Percentiles rank a stretch among this genome's conserved stretches.
phyloP scores from a whole-genome alignment of 2,888 invertebrate species.

The Spisula subtruncata region DNA sequence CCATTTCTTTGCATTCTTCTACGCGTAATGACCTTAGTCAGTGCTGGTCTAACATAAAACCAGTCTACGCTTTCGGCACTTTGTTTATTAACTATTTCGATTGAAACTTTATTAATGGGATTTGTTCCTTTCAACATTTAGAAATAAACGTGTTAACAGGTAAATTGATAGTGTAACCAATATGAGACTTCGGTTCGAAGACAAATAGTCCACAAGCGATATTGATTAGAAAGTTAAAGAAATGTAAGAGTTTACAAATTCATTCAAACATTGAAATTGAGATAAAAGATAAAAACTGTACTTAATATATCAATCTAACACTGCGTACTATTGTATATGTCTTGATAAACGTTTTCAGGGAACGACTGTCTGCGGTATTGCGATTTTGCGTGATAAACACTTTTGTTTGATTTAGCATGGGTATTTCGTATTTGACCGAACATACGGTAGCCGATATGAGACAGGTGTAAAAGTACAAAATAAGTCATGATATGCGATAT shows the following conservation, averaged over 20 bases:
- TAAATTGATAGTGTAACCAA: conserved; percentile 11
- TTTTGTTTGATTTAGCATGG: neutral
- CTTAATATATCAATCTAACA: conserved; percentile 12
- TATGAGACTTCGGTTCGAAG: neutral
- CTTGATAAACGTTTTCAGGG: neutral
- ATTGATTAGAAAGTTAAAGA: conserved; percentile 13
- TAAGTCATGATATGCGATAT: too few relatives aligned
- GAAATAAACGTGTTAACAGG: neutral
- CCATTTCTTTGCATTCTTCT: too few relatives aligned
- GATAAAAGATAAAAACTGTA: conserved; percentile 18
- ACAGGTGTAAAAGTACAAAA: too few relatives aligned
- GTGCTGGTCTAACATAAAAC: too few relatives aligned
- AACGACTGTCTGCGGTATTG: conserved; percentile 1
- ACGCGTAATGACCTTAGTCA: too few relatives aligned
- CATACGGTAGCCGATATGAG: too few relatives aligned
- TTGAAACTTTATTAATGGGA: conserved; percentile 3
- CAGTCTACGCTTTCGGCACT: neutral
- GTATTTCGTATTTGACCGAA: neutral
- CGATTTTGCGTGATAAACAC: neutral
- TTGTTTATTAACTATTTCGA: neutral
- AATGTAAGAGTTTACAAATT: conserved; percentile 12
- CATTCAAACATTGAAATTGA: conserved; percentile 15
- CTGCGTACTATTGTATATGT: neutral
- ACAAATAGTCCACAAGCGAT: neutral
- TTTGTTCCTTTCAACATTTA: neutral